Percentiles rank a stretch among this genome's conserved stretches.
Evolutionary conservation across 1,140 invertebrate species (phyloP).

Genomic region (Brachionus koreanus): DNA sequence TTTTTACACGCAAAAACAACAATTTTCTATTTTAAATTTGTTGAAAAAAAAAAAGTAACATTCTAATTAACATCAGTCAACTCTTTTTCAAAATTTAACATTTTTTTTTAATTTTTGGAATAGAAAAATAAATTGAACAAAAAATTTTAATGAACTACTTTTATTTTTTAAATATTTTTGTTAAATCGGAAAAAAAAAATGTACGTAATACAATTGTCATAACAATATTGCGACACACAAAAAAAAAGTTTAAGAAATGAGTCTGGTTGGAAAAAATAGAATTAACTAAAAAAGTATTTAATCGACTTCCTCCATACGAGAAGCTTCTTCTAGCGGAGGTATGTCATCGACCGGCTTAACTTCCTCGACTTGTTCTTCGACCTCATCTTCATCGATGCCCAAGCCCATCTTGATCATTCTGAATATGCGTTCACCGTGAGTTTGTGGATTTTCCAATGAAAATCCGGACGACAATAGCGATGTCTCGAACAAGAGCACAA

Average conservation of each 20-base stretch:
- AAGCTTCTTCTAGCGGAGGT: conserved; percentile 79
- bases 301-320: conserved; percentile 97
- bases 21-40: too few relatives aligned
- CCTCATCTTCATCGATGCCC: conserved; percentile 77
- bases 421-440: conserved; percentile 62
- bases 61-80: too few relatives aligned
- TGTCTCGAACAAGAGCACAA: conserved; percentile 57
- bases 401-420: conserved; percentile 94
- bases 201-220: neutral
- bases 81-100: too few relatives aligned
- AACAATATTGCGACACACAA: neutral
- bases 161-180: neutral
- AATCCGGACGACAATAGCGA: conserved; percentile 57
- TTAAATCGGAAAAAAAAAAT: neutral
- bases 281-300: conserved; percentile 60
- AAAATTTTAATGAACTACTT: neutral
- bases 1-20: too few relatives aligned
- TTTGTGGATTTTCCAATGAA: conserved; percentile 54
- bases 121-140: too few relatives aligned
- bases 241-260: neutral
- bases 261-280: neutral
- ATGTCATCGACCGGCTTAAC: conserved; percentile 67
- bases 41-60: too few relatives aligned
- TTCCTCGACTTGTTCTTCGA: conserved; percentile 53
- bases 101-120: too few relatives aligned